These are phyloP conservation scores for Cataglyphis albicans DNA, from an alignment of 2,888 invertebrate species.

Conservation along the genomic window DNA sequence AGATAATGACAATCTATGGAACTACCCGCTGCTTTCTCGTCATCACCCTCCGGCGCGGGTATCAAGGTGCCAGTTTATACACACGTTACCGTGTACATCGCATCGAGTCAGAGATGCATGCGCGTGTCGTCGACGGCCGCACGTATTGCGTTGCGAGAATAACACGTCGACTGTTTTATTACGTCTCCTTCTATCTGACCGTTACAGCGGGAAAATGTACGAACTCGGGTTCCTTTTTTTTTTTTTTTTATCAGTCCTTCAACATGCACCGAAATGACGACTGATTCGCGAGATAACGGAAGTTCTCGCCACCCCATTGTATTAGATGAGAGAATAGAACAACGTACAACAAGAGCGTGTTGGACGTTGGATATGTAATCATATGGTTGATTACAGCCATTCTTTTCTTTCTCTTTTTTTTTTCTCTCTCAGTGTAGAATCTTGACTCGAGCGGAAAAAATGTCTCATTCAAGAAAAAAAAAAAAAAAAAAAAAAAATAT, in stretches of 20 bases:
- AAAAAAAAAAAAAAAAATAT: background rate
- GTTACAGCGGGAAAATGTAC: background rate
- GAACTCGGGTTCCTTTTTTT: background rate
- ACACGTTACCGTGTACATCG: constrained; percentile 10
- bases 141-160: constrained; percentile 41
- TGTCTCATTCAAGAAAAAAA: background rate
- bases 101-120: constrained; percentile 4
- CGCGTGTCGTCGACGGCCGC: constrained; percentile 7
- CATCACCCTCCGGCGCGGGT: constrained; percentile 38
- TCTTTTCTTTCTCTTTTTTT: background rate
- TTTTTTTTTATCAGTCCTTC: constrained; percentile 21
- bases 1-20: constrained; percentile 74
- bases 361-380: constrained; percentile 22
- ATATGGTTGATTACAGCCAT: constrained; percentile 32
- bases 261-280: constrained; percentile 35
- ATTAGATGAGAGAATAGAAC: constrained; percentile 43
- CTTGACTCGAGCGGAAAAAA: constrained; percentile 25
- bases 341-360: constrained; percentile 13
- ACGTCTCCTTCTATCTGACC: background rate
- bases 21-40: constrained; percentile 52
- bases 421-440: background rate
- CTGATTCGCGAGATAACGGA: background rate
- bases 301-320: constrained; percentile 26
- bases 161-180: constrained; percentile 40
- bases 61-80: constrained; percentile 10